Percentiles rank a stretch among this genome's conserved stretches.
Evolutionary conservation across 2,113 vertebrate genomes (phyloP).

Genomic region (Dromiciops gliroides): DNA sequence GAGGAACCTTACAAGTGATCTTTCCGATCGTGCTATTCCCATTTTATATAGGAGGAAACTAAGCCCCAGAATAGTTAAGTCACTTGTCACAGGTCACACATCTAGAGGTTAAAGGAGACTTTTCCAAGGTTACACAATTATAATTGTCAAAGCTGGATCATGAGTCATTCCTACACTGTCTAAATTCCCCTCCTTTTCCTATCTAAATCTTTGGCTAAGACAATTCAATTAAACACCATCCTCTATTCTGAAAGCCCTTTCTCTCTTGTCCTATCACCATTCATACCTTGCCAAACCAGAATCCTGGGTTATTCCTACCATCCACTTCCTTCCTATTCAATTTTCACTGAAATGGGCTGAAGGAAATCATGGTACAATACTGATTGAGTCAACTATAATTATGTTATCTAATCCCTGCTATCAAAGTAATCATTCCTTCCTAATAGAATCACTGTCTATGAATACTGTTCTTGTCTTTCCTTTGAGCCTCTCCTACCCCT

Average conservation of each 20-base stretch:
- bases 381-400: not conserved
- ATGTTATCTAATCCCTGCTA: not conserved
- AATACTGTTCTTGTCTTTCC: too few relatives aligned
- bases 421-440: not conserved
- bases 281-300: not conserved
- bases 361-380: not conserved
- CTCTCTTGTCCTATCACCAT: not conserved
- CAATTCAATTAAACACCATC: not conserved
- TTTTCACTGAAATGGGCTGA: not conserved
- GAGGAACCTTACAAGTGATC: not conserved
- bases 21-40: not conserved
- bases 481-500: too few relatives aligned
- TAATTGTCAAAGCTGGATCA: not conserved
- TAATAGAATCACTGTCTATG: not conserved
- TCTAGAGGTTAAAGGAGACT: not conserved
- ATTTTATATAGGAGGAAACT: not conserved
- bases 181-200: not conserved
- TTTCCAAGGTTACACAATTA: not conserved
- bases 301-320: not conserved
- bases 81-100: not conserved
- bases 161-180: not conserved
- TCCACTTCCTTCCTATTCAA: not conserved
- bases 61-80: not conserved
- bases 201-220: not conserved
- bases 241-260: not conserved